These are phyloP conservation scores for Podabrus alpinus DNA, from an alignment of 2,888 invertebrate species.

Conservation along the genomic window DNA sequence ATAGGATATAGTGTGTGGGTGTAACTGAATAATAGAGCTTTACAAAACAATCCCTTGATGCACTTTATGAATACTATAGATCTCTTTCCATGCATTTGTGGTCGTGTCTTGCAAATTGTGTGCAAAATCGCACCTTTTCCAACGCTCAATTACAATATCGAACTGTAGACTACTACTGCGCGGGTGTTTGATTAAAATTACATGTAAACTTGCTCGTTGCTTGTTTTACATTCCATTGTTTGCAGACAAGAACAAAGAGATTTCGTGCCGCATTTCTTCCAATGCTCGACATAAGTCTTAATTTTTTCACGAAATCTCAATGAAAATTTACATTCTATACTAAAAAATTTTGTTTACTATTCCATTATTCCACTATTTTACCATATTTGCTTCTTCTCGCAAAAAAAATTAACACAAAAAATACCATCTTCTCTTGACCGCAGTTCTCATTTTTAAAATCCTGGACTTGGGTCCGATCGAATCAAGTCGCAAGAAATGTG, in stretches of 20 bases:
- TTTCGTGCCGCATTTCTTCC: slow-evolving; percentile 54
- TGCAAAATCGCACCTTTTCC: slow-evolving; percentile 54
- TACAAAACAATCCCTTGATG: slow-evolving; percentile 41
- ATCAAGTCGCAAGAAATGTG: not conserved
- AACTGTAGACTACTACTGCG: slow-evolving; percentile 46
- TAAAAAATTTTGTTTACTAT: not conserved
- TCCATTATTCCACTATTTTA: not conserved
- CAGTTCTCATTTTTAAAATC: not conserved
- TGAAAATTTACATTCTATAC: slow-evolving; percentile 10
- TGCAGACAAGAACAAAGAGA: slow-evolving; percentile 54
- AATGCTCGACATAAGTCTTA: slow-evolving; percentile 48
- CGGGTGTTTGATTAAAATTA: slow-evolving; percentile 56
- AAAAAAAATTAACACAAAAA: not conserved
- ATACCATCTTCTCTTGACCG: too few species aligned
- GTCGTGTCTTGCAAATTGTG: slow-evolving; percentile 52
- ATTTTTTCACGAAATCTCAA: slow-evolving; percentile 43
- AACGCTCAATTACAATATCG: slow-evolving; percentile 55
- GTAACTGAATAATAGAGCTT: slow-evolving; percentile 47
- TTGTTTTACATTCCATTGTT: slow-evolving; percentile 59
- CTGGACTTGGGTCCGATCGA: too few species aligned
- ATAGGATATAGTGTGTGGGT: slow-evolving; percentile 47
- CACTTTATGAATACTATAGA: slow-evolving; percentile 44
- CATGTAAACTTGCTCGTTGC: slow-evolving; percentile 55
- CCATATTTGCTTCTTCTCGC: not conserved
- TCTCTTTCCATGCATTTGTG: slow-evolving; percentile 24